Conservation (phyloP, 1,140 invertebrate species). For the Elymnias hypermnestra region DNA sequence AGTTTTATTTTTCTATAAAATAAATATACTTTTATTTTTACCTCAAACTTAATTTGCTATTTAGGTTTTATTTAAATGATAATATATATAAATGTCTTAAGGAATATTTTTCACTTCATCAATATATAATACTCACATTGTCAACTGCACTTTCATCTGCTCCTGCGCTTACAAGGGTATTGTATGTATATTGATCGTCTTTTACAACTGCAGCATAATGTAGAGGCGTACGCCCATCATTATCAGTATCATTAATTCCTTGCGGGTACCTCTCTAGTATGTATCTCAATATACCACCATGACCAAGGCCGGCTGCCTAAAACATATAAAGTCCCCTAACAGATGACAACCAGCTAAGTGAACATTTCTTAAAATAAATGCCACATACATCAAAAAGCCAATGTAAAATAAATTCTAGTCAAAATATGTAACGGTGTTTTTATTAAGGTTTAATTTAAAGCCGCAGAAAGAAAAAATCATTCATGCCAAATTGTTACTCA, state of each 20-base stretch:
- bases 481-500: too few relatives aligned
- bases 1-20: conserved; percentile 87
- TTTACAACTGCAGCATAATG: conserved; percentile 91
- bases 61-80: too few relatives aligned
- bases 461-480: too few relatives aligned
- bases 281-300: conserved; percentile 83
- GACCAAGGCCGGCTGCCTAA: conserved; percentile 88
- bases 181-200: conserved; percentile 84
- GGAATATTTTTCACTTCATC: neutral
- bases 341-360: too few relatives aligned
- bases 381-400: too few relatives aligned
- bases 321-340: too few relatives aligned
- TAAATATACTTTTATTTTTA: neutral
- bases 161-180: conserved; percentile 84
- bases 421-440: too few relatives aligned
- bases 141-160: conserved; percentile 88
- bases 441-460: too few relatives aligned
- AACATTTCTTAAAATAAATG: too few relatives aligned
- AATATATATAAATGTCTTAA: too few relatives aligned
- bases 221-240: conserved; percentile 91
- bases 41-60: too few relatives aligned
- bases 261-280: conserved; percentile 84
- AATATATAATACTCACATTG: conserved; percentile 81
- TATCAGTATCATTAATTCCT: conserved; percentile 82
- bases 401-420: too few relatives aligned